phyloP scores from a whole-genome alignment of 2,797 vertebrate species.

The Chanos chanos region DNA sequence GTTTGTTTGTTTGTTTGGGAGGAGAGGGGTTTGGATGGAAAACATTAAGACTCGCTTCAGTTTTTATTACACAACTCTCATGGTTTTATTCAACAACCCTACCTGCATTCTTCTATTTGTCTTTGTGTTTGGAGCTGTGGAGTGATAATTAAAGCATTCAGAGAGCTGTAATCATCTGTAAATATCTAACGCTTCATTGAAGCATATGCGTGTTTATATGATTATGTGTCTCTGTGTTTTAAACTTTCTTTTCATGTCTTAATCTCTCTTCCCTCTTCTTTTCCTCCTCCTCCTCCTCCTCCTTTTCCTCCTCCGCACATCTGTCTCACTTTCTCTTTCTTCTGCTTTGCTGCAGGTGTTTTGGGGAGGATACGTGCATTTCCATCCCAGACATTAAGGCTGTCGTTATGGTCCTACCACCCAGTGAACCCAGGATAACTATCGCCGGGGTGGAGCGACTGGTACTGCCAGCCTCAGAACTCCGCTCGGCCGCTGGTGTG shows the following conservation, averaged over 20 bases:
- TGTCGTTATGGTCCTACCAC: constrained; percentile 88
- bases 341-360: constrained; percentile 78
- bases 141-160: background rate
- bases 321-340: background rate
- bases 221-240: background rate
- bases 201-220: background rate
- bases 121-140: no score
- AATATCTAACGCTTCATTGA: no score
- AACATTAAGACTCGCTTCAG: background rate
- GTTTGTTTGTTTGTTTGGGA: no score
- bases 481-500: constrained; percentile 78
- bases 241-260: no score
- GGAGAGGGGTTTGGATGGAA: no score
- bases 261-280: no score
- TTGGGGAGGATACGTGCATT: constrained; percentile 92
- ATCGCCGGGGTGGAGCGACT: constrained; percentile 84
- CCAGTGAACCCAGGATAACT: constrained; percentile 92
- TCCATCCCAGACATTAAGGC: constrained; percentile 87
- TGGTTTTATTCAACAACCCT: background rate
- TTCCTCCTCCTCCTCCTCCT: no score
- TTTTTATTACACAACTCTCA: background rate
- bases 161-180: no score
- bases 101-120: background rate
- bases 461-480: constrained; percentile 80
- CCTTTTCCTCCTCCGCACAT: no score